A percentile compares a stretch with the other conserved stretches of the same genome.
Evolutionary conservation across 2,888 invertebrate genomes (phyloP).

Genomic region (Heliconius cydno): DNA sequence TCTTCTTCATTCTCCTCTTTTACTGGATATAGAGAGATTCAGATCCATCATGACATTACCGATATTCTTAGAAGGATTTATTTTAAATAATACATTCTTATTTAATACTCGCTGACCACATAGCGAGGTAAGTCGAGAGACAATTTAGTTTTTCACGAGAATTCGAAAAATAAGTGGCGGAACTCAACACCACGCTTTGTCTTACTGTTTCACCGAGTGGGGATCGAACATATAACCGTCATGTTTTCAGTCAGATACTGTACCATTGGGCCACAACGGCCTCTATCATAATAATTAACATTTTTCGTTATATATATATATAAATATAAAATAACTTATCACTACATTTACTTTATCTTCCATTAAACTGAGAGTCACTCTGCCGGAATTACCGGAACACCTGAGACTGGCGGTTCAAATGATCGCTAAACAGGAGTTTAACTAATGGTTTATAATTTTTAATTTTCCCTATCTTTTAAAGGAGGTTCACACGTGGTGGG

Average conservation of each 20-base stretch:
- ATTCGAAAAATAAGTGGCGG: too few relatives aligned
- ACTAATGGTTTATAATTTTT: neutral
- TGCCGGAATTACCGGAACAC: conserved; percentile 65
- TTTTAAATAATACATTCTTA: too few relatives aligned
- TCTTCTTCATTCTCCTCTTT: too few relatives aligned
- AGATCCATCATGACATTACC: too few relatives aligned
- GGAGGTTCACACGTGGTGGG: neutral
- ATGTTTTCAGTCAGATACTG: neutral
- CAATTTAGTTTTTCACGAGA: too few relatives aligned
- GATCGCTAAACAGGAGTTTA: conserved; percentile 29
- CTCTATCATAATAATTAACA: neutral
- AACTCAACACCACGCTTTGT: neutral
- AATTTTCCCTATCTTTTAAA: neutral
- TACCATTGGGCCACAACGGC: neutral
- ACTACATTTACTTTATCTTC: conserved; percentile 35
- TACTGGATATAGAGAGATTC: too few relatives aligned
- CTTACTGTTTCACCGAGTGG: too few relatives aligned
- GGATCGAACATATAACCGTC: neutral
- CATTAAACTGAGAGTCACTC: conserved; percentile 65
- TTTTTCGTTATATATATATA: neutral
- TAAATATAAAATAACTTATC: conserved; percentile 32
- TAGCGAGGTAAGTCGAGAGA: too few relatives aligned
- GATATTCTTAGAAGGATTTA: too few relatives aligned
- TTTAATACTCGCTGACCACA: too few relatives aligned
- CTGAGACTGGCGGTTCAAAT: conserved; percentile 59